Percentiles rank a stretch among this genome's conserved stretches.
Evolutionary conservation across 2,797 vertebrate species (phyloP).

Genomic region (Danio choprae): DNA sequence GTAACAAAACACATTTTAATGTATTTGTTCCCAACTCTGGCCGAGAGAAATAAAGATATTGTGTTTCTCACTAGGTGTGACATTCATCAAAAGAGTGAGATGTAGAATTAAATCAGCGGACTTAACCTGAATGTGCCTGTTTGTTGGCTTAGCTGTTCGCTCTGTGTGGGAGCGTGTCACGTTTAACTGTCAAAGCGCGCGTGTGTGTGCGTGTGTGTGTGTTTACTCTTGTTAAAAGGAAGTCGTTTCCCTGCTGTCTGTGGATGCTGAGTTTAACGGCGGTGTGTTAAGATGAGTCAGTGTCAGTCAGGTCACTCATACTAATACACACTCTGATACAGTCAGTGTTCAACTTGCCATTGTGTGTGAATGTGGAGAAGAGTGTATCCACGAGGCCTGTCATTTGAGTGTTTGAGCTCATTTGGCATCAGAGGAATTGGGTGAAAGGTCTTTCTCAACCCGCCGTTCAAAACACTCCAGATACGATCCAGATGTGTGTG

Average conservation of each 20-base stretch:
- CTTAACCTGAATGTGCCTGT: not conserved
- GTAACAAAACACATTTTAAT: too few species aligned
- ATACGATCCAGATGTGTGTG: slow-evolving; percentile 79
- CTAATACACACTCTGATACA: not conserved
- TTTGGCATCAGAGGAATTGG: slow-evolving; percentile 75
- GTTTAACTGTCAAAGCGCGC: slow-evolving; percentile 32
- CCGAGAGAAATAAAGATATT: not conserved
- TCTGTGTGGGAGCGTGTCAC: not conserved
- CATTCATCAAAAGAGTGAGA: slow-evolving; percentile 47
- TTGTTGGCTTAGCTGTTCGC: slow-evolving; percentile 35
- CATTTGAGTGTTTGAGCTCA: slow-evolving; percentile 54
- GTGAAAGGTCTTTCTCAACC: slow-evolving; percentile 80
- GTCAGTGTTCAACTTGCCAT: slow-evolving; percentile 16
- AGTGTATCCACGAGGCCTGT: slow-evolving; percentile 25
- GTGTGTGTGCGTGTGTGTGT: not conserved
- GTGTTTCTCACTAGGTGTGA: slow-evolving; percentile 22
- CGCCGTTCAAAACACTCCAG: slow-evolving; percentile 69
- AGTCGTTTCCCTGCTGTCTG: not conserved
- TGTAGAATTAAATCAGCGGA: slow-evolving; percentile 23
- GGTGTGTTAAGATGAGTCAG: not conserved
- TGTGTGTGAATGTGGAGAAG: slow-evolving; percentile 28
- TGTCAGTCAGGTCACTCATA: not conserved
- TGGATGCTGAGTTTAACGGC: slow-evolving; percentile 3
- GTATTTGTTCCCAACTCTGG: too few species aligned
- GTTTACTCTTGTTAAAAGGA: not conserved